Base-by-base conservation (phyloP, 1,140 invertebrate genomes). In the Ladona fulva region DNA sequence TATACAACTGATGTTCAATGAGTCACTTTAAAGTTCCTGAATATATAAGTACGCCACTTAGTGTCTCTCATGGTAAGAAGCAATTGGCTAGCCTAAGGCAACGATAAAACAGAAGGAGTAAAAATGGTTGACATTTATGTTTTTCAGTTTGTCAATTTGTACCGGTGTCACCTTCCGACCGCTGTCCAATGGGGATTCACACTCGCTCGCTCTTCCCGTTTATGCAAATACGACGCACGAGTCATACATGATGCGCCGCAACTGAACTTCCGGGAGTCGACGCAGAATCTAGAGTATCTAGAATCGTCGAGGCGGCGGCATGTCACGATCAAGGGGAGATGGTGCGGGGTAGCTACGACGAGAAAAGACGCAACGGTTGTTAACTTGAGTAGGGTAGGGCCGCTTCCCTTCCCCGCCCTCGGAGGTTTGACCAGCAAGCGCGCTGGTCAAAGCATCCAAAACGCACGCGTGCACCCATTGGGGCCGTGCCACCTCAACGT, bases 241-340 rank as follows among this genome's bases (percentile, higher is more conserved):
- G 25, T 37, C 75, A 76, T 42, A 76, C 75, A 76, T 25, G 42
- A 24, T 76, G 25, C 75, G 42, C 75, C 25, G 75, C 52, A 66
- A 66, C 52, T 66, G 52, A 66, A 66, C 52, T 66, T 66, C 52
- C 52, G 52, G 52, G 74, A 78, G 42, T 25, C 42, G 78, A 78
- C 78, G 78, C 78, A 78, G 52, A 74, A 24, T 29, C 75, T 76
- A 52, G 74, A 37, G 29, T 75, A 66, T 75, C 78, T 79, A 79
- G 78, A 79, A 79, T 76, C 78, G 76, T 74, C 78, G 78, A 74
- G 78, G 78, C 77, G 78, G 78, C 77, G 78, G 76, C 78, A 79
- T 77, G 78, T 79, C 78, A 79, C 78, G 78, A 66, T 79, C 78
- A 25, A 79, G 78, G 59, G 78, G 78, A 44, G 78, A 77, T n/a